Percentiles rank a stretch among this genome's conserved stretches.
Conservation (phyloP, 2,888 invertebrate species). For the Thysanoteuthis rhombus region DNA sequence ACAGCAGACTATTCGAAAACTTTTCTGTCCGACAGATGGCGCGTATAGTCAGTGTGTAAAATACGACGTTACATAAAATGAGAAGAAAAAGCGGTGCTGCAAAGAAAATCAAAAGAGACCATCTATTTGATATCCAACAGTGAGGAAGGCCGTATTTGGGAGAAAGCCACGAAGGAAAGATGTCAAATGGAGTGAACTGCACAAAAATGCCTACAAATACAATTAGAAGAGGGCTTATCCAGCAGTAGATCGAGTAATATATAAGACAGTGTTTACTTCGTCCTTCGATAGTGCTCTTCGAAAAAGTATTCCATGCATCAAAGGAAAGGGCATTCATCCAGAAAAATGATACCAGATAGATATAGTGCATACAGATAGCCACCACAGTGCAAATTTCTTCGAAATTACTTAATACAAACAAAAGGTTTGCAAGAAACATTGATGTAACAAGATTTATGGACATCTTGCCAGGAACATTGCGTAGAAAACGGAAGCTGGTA, state of each 20-base stretch:
- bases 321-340: constrained; percentile 73
- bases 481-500: constrained; percentile 68
- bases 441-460: constrained; percentile 71
- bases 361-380: constrained; percentile 70
- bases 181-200: neutral
- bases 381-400: constrained; percentile 47
- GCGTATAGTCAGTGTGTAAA: neutral
- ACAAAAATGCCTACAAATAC: neutral
- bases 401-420: constrained; percentile 68
- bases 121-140: neutral
- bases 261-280: neutral
- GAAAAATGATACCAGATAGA: constrained; percentile 71
- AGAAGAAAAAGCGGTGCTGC: neutral
- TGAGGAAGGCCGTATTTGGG: neutral
- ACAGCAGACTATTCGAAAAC: neutral
- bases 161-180: neutral
- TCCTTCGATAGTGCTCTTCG: constrained; percentile 34
- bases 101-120: neutral
- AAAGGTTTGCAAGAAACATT: constrained; percentile 70
- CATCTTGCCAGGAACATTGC: constrained; percentile 72
- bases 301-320: constrained; percentile 73
- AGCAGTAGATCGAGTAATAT: neutral
- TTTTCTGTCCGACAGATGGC: neutral
- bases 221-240: neutral
- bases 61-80: neutral